A percentile compares a stretch with the other conserved stretches of the same genome.
Conservation (phyloP, 2,797 vertebrate species). For the Hydrocynus forskahlii region DNA sequence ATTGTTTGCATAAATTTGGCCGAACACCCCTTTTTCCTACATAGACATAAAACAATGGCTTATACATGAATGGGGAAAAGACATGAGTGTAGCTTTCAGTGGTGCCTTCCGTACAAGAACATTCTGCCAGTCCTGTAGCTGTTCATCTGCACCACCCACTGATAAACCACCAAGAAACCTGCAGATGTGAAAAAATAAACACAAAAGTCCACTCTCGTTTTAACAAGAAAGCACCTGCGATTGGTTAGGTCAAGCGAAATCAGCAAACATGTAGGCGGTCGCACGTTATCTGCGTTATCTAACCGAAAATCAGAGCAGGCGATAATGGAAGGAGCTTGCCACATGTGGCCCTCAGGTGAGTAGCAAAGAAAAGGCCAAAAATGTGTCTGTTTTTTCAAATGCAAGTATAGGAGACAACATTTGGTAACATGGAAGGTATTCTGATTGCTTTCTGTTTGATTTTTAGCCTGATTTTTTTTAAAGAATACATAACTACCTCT, state of each 20-base stretch:
- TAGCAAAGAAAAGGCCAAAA: background rate
- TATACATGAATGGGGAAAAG: background rate
- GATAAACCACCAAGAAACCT: constrained; percentile 29
- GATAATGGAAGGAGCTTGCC: constrained; percentile 62
- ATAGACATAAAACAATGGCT: background rate
- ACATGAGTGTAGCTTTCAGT: background rate
- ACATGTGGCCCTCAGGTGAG: constrained; percentile 57
- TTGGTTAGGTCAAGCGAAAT: constrained; percentile 19
- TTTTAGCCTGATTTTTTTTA: background rate
- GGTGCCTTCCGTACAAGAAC: background rate
- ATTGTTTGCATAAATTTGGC: too few relatives aligned
- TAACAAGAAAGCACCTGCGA: constrained; percentile 34
- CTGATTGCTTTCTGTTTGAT: background rate
- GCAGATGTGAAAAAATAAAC: constrained; percentile 46
- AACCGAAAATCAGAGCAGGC: constrained; percentile 78
- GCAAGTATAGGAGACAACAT: background rate
- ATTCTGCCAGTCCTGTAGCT: constrained; percentile 8
- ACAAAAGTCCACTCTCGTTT: constrained; percentile 14
- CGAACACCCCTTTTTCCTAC: too few relatives aligned
- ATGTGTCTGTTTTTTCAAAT: background rate
- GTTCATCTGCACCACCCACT: constrained; percentile 50
- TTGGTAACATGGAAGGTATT: background rate
- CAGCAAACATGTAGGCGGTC: constrained; percentile 41
- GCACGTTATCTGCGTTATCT: constrained; percentile 68
- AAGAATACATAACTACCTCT: too few relatives aligned